These are phyloP conservation scores for Drosophila maculinotata DNA, from an alignment of 2,888 invertebrate genomes.

Conservation along the genomic window DNA sequence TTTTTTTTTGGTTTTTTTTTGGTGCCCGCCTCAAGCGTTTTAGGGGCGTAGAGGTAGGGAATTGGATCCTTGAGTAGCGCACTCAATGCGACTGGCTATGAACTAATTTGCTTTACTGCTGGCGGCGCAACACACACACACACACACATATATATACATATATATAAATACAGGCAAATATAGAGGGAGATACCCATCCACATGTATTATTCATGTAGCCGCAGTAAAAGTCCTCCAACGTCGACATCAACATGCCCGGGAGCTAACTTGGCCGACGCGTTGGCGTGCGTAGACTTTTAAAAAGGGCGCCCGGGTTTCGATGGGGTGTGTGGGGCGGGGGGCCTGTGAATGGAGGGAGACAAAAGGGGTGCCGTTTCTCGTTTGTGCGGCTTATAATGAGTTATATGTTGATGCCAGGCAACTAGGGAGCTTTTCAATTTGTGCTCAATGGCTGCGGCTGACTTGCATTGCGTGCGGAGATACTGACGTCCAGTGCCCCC, in stretches of 20 bases:
- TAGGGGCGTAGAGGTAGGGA: conserved; percentile 1
- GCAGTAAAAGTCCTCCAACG: conserved; percentile 69
- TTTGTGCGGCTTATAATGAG: conserved; percentile 56
- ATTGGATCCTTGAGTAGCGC: conserved; percentile 57
- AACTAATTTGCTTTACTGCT: conserved; percentile 76
- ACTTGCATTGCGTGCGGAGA: conserved; percentile 56
- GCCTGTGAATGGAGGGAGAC: too few relatives aligned
- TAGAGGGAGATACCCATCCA: conserved; percentile 25
- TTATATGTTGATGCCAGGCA: conserved; percentile 59
- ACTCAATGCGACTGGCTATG: conserved; percentile 66
- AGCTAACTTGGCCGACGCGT: conserved; percentile 70
- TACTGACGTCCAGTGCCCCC: conserved; percentile 12
- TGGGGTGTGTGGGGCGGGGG: conserved; percentile 19
- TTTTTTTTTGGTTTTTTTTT: background rate
- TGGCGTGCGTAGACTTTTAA: conserved; percentile 79
- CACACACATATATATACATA: background rate
- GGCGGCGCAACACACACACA: conserved; percentile 45
- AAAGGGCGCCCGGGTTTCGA: conserved; percentile 35
- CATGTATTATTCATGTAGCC: conserved; percentile 75
- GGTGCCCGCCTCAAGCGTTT: conserved; percentile 8
- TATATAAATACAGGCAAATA: background rate
- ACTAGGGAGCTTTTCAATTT: conserved; percentile 59
- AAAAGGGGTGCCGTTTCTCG: conserved; percentile 4
- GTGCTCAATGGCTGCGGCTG: conserved; percentile 48
- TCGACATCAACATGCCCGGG: conserved; percentile 61